Evolutionary conservation across 30 jellyfish, hydroid and myxozoan species (phyloP).

Genomic region (Turritopsis dohrnii): DNA sequence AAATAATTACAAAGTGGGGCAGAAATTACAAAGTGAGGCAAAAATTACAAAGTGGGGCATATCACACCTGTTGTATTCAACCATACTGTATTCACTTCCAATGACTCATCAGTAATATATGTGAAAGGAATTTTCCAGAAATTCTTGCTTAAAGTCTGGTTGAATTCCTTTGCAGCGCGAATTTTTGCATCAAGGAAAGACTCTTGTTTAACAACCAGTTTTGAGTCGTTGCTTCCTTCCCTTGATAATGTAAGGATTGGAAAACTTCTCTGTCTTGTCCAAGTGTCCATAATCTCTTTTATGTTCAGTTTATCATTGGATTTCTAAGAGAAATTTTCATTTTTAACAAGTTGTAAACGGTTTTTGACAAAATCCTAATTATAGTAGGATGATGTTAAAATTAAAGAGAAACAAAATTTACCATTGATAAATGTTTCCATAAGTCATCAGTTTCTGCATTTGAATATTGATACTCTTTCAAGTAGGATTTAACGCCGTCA

Average conservation of each 20-base stretch:
- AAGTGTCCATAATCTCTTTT: constrained; percentile 85
- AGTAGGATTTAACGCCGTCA: constrained; percentile 72
- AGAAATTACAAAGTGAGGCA: too few species aligned
- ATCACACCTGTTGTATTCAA: constrained; percentile 59
- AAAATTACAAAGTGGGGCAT: too few species aligned
- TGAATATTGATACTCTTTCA: constrained; percentile 42
- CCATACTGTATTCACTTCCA: constrained; percentile 57
- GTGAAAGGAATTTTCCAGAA: constrained; percentile 91
- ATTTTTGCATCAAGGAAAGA: constrained; percentile 69
- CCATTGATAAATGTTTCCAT: constrained; percentile 76
- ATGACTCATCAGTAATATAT: constrained; percentile 50
- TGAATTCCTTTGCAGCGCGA: constrained; percentile 3
- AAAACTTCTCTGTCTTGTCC: constrained; percentile 91
- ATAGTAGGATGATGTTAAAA: too few species aligned
- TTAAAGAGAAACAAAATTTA: constrained; percentile 23
- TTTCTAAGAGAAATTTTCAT: neutral
- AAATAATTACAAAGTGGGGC: too few species aligned
- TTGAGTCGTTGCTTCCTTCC: constrained; percentile 30
- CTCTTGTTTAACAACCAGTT: constrained; percentile 52
- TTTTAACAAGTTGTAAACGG: neutral
- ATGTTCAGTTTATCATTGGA: constrained; percentile 38
- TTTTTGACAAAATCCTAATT: too few species aligned
- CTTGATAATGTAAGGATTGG: constrained; percentile 69
- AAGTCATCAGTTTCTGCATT: constrained; percentile 97
- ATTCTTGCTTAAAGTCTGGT: constrained; percentile 7